Base-by-base conservation (phyloP, 2,113 vertebrate genomes). In the Hipposideros armiger region DNA sequence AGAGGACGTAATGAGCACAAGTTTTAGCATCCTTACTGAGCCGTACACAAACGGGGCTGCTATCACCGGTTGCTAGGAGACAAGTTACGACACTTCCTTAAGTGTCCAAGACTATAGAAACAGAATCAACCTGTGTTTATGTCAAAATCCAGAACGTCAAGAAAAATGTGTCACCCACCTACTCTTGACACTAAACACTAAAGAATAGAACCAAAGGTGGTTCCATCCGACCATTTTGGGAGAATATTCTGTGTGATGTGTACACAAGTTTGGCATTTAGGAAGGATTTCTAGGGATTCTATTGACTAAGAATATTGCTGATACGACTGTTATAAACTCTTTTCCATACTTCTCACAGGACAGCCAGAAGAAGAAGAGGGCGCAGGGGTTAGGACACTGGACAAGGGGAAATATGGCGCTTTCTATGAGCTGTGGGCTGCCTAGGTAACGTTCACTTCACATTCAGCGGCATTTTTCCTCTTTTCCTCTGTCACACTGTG, bases 1-100 rank as follows among this genome's bases (percentile, higher is more conserved):
- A 28, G 32, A 78, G 45, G 50, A 8, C 11, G 40, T 4, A 50
- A 70, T 2, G 0, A 2, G 22, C 4, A 11, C 4, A 17, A 14
- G 4, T 7, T 36, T 50, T 50, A 16, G 6, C n/a, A 36, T 32
- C 6, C 28, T 1, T 5, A 11, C 6, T 4, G 1, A 62, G 5
- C 26, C 47, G 22, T 40, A 32, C 45, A 54, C 40, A 56, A 42
- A 56, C 13, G 11, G 58, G 66, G 9, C 30, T 19, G n/a, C 40
- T 73, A 20, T 52, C 28, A 30, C 56, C 54, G 36, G 6, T 40
- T 54, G 2, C 28, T 80, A 24, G 20, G 32, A 87, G 47, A 50
- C 13, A 50, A 50, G 8, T 50, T 78, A 64, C 19, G 26, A 5
- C 2, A 14, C 42, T 86, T 67, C 32, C 54, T 70, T 78, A 66